Evolutionary conservation across 2,113 vertebrate genomes (phyloP), one percentile per base, ranked within the genome.

Genomic region (Calonectris borealis): DNA sequence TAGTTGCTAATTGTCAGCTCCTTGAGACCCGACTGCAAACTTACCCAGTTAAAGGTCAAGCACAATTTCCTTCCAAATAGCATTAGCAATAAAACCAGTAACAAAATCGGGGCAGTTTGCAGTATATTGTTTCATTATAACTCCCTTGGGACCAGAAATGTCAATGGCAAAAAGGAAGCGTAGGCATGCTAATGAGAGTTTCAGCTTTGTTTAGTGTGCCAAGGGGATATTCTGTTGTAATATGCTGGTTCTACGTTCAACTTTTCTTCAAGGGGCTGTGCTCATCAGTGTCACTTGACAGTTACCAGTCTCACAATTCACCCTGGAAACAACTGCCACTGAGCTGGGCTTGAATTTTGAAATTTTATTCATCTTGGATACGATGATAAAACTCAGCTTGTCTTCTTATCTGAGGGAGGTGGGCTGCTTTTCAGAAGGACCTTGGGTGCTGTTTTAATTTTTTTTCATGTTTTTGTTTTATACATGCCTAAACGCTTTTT

Each of bases 61-160:
- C 62, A 51, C 58, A 72, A 68, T 90, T 94, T 94, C 73, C 76
- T 91, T 91, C 38, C 64, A 27, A 84, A 40, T 10, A 80, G 19
- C 77, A 89, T 94, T 95, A 94, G 92, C 91, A 97, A 84, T 89
- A 75, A 83, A 46, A 93, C 62, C 91, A 94, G 66, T 51, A 54
- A 89, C 60, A 44, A 49, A 95, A 88, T 3, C 29, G 32, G 86
- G 44, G n/a, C 46, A 64, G 32, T 86, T 93, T 88, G 79, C 72
- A 94, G 14, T 54, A 44, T 24, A 58, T 61, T 86, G 58, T 80
- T 89, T 93, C 92, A 88, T 49, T 48, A 75, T 27, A 34, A 57
- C 40, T 86, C 85, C 52, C 68, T 42, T 14, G 73, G 94, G 91
- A 80, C 70, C 26, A 95, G 85, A 94, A 96, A 92, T 78, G 70